Evolutionary conservation across 1,140 invertebrate genomes (phyloP).

Genomic region (Tetranychus cinnabarinus): DNA sequence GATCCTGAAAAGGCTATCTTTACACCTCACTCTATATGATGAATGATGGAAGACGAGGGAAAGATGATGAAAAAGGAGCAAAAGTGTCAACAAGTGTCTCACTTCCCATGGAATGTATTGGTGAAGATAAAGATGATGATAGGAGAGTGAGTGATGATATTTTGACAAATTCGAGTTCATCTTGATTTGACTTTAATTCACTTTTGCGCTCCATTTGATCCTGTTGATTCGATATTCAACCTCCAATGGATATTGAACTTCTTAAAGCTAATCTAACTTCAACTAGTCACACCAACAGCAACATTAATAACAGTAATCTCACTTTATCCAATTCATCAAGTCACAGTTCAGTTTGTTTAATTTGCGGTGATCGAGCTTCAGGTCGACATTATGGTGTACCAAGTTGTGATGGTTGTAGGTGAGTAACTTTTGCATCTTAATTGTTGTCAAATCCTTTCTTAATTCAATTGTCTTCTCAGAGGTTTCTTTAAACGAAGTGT

Average conservation of each 20-base stretch:
- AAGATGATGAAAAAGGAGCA: too few relatives aligned
- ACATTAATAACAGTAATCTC: not conserved
- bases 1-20: too few relatives aligned
- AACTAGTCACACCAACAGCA: not conserved
- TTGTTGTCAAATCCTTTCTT: not conserved
- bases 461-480: conserved; percentile 23
- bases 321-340: not conserved
- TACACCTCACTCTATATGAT: too few relatives aligned
- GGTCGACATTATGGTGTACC: conserved; percentile 74
- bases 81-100: too few relatives aligned
- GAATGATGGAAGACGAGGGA: too few relatives aligned
- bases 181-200: too few relatives aligned
- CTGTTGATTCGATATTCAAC: too few relatives aligned
- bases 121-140: too few relatives aligned
- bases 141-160: too few relatives aligned
- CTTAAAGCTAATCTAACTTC: not conserved
- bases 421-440: not conserved
- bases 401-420: conserved; percentile 60
- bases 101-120: too few relatives aligned
- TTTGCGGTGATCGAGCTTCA: conserved; percentile 73
- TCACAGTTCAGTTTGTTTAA: conserved; percentile 28
- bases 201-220: too few relatives aligned
- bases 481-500: conserved; percentile 97
- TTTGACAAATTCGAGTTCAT: not conserved
- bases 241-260: not conserved